A percentile compares a stretch with the other conserved stretches of the same genome.
Evolutionary conservation across 2,797 vertebrate genomes (phyloP).

Genomic region (Ispidina picta): DNA sequence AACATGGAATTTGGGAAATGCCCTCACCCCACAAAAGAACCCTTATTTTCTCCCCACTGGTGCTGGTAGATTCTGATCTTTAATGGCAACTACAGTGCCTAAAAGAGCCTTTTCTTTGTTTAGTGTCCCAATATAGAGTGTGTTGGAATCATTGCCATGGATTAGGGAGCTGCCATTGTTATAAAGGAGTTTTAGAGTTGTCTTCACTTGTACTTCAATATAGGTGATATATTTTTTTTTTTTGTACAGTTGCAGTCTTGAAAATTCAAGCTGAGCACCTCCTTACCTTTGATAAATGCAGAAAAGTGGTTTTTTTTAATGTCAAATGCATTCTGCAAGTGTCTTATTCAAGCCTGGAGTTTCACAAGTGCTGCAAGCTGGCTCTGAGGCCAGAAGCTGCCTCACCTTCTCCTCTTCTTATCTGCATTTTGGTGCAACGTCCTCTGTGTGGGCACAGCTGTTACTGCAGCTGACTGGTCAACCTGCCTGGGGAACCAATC

Average conservation of each 20-base stretch:
- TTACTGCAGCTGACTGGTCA: neutral
- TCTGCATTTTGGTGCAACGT: neutral
- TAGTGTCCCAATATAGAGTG: accelerated
- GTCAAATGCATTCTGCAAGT: neutral
- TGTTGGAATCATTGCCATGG: neutral
- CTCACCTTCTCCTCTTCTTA: neutral
- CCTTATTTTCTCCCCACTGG: neutral
- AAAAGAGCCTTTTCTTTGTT: neutral
- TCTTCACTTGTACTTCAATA: neutral
- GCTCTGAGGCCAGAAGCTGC: neutral
- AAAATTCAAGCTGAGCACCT: neutral
- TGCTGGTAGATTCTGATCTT: neutral
- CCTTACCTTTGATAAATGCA: neutral
- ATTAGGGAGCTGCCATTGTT: neutral
- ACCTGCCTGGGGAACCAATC: neutral
- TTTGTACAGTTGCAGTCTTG: neutral
- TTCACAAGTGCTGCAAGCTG: neutral
- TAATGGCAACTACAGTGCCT: neutral
- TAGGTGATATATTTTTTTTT: neutral
- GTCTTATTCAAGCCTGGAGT: neutral
- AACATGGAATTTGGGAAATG: neutral
- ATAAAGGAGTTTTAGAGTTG: neutral
- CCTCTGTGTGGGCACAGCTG: neutral
- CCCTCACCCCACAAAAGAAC: accelerated
- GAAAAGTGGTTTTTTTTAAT: no score